These are phyloP conservation scores for Oreocharis arfaki DNA, from an alignment of 2,113 vertebrate genomes.

Conservation along the genomic window DNA sequence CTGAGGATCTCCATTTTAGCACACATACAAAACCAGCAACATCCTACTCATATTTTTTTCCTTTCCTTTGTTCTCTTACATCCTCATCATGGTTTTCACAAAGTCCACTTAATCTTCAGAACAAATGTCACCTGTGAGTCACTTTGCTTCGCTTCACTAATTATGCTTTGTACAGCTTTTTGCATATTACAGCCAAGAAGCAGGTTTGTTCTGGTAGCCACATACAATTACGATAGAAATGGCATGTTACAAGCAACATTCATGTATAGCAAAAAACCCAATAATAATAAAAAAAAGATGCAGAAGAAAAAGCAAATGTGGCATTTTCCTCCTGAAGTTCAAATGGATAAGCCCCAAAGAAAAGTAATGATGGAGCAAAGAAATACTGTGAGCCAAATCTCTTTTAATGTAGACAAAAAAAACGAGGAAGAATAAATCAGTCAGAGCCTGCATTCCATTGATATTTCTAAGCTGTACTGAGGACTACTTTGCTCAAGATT, in stretches of 20 bases:
- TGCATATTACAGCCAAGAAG: neutral
- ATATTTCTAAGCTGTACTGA: slow-evolving; percentile 30
- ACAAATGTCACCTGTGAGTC: neutral
- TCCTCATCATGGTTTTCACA: neutral
- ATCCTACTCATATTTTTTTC: neutral
- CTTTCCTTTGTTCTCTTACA: neutral
- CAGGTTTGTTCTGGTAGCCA: neutral
- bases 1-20: neutral
- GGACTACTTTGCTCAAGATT: neutral
- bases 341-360: neutral
- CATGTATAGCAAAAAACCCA: neutral
- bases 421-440: slow-evolving; percentile 6
- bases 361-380: neutral
- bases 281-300: neutral
- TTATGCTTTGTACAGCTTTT: neutral
- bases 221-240: neutral
- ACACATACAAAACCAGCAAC: neutral
- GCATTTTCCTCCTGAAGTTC: neutral
- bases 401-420: neutral
- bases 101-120: neutral
- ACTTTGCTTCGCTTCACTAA: neutral
- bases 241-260: neutral
- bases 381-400: neutral
- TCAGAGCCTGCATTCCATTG: neutral
- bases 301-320: neutral